Conservation (phyloP, 1,140 invertebrate species). For the Bombus cullumanus region DNA sequence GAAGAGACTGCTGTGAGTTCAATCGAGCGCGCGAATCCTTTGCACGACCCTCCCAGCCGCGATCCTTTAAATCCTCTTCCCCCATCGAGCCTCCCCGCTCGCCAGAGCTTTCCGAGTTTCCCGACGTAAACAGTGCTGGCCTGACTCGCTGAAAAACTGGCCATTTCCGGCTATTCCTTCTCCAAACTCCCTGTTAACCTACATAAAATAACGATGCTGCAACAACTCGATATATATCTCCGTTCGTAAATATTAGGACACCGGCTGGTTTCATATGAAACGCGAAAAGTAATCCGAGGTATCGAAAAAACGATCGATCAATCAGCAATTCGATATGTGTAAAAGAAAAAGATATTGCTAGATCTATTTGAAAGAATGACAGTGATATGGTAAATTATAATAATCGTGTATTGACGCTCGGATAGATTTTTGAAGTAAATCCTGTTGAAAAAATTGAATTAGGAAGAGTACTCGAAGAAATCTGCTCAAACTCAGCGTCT, state of each 20-base stretch:
- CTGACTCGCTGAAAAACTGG: background rate
- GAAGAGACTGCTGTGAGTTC: background rate
- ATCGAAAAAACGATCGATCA: too few relatives aligned
- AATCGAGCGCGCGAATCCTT: constrained; percentile 12
- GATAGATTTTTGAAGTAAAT: too few relatives aligned
- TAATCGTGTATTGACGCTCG: too few relatives aligned
- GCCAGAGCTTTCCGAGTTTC: background rate
- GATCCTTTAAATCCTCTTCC: constrained; percentile 12
- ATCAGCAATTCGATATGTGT: too few relatives aligned
- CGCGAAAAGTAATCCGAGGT: too few relatives aligned
- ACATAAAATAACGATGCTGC: background rate
- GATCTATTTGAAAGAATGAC: too few relatives aligned
- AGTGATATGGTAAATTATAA: too few relatives aligned
- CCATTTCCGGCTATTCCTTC: background rate
- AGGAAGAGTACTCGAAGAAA: accelerated
- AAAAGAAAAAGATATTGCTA: too few relatives aligned
- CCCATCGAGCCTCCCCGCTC: background rate
- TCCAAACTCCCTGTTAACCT: constrained; percentile 17
- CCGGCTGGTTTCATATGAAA: too few relatives aligned
- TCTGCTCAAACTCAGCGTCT: too few relatives aligned
- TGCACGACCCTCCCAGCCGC: background rate
- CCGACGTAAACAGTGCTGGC: constrained; percentile 5
- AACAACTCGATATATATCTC: background rate
- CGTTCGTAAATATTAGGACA: background rate
- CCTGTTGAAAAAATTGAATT: too few relatives aligned